Evolutionary conservation across 2,888 invertebrate species (phyloP), one percentile per base, ranked within the genome.

Genomic region (Mythimna lalbum): DNA sequence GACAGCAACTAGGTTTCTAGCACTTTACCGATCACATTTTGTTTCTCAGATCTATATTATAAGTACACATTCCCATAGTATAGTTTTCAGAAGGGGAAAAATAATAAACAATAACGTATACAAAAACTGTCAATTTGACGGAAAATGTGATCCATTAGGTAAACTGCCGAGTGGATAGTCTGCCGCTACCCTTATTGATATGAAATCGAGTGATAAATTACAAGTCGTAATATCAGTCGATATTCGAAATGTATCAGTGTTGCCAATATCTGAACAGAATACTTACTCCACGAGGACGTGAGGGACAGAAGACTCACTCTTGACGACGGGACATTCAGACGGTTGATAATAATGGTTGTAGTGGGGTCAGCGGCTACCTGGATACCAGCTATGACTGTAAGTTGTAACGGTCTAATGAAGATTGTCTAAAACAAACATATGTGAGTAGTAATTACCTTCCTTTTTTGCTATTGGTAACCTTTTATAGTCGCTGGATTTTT

Each of bases 171-270:
- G 52, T 14, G 39, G 21, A 39, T 49, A 66, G 62, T 60, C 36
- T 39, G 78, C 4, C 39, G 23, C 39, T 57, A 65, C 27, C 62
- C 52, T 64, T 79, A 67, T 78, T 66, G 50, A 60, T 31, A 66
- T 59, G 61, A 68, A 74, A 73, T 74, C 47, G 55, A 68, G 47
- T 80, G 53, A 64, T 53, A 79, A 73, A 79, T 73, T 59, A 66
- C 52, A 56, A 43, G 55, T 66, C 47, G 66, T 79, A 64, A 78
- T 72, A 72, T 65, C 66, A 66, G 53, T 55, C 47, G 66, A 55
- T 60, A 57, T 77, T 63, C 23, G 52, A 63, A 23, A 39, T 36
- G 62, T 78, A 60, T 63, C 43, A 59, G 57, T 43, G 62, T 57
- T 70, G 36, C 47, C 62, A 39, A 60, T 61, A 55, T 78, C 33